Evolutionary conservation across 2,888 invertebrate genomes (phyloP).

Genomic region (Drosophila testacea): DNA sequence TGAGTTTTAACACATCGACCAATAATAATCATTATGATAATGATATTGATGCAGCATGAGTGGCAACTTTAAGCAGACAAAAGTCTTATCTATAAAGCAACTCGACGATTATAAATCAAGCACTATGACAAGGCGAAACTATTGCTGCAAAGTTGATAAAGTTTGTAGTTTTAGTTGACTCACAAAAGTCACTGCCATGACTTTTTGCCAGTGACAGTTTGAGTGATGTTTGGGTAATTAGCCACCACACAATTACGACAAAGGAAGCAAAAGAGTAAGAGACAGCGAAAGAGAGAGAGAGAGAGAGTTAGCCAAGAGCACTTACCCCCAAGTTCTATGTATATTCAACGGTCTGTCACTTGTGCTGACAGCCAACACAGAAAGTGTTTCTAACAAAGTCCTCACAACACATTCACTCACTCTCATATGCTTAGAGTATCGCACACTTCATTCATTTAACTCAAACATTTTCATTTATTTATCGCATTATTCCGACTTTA

Average conservation of each 20-base stretch:
- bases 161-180: slow-evolving; percentile 15
- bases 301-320: slow-evolving; percentile 45
- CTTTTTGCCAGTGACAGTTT: slow-evolving; percentile 69
- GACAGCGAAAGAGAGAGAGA: neutral
- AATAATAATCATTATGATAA: slow-evolving; percentile 42
- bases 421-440: slow-evolving; percentile 50
- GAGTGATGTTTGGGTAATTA: slow-evolving; percentile 77
- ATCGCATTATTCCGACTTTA: slow-evolving; percentile 70
- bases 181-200: slow-evolving; percentile 30
- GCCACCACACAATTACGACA: slow-evolving; percentile 58
- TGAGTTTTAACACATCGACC: slow-evolving; percentile 7
- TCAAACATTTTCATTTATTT: slow-evolving; percentile 82
- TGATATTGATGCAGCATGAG: slow-evolving; percentile 25
- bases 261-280: slow-evolving; percentile 1
- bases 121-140: slow-evolving; percentile 31
- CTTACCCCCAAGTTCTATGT: slow-evolving; percentile 39
- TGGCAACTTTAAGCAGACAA: slow-evolving; percentile 21
- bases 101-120: slow-evolving; percentile 33
- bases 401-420: slow-evolving; percentile 28
- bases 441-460: slow-evolving; percentile 80
- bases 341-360: slow-evolving; percentile 68
- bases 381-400: slow-evolving; percentile 78
- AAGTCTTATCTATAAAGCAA: slow-evolving; percentile 16
- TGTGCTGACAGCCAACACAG: slow-evolving; percentile 71
- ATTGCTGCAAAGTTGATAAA: slow-evolving; percentile 16